Percentiles rank a stretch among this genome's conserved stretches.
Conservation (phyloP, 2,797 vertebrate species). For the Eleutherodactylus coqui region DNA sequence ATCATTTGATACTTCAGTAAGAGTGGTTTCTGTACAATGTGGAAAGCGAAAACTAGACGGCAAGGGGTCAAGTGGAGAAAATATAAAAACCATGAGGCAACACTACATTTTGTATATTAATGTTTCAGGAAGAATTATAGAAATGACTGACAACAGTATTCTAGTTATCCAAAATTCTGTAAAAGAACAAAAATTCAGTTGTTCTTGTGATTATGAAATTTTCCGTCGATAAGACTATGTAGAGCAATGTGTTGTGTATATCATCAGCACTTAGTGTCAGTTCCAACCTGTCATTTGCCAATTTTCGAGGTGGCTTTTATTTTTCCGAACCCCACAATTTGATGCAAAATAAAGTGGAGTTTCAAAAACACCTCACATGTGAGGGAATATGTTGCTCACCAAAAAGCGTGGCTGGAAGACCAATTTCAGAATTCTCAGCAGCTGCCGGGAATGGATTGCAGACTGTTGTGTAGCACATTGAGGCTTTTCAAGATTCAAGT, state of each 20-base stretch:
- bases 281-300: too few relatives aligned
- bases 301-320: not conserved
- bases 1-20: too few relatives aligned
- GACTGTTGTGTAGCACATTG: conserved; percentile 11
- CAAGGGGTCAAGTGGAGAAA: too few relatives aligned
- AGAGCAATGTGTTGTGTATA: not conserved
- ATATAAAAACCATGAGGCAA: too few relatives aligned
- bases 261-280: too few relatives aligned
- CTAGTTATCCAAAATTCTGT: too few relatives aligned
- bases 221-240: not conserved
- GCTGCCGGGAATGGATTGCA: conserved; percentile 16
- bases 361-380: not conserved
- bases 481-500: conserved; percentile 56
- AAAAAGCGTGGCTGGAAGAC: not conserved
- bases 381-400: not conserved
- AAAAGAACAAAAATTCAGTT: not conserved
- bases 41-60: too few relatives aligned
- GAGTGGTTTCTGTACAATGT: too few relatives aligned
- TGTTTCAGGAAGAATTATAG: too few relatives aligned
- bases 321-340: not conserved
- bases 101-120: too few relatives aligned
- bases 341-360: not conserved
- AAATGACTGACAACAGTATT: too few relatives aligned
- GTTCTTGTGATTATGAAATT: not conserved
- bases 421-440: not conserved